Evolutionary conservation across 2,888 invertebrate species (phyloP), one percentile per base, ranked within the genome.

Genomic region (Chrysopilus asiliformis): DNA sequence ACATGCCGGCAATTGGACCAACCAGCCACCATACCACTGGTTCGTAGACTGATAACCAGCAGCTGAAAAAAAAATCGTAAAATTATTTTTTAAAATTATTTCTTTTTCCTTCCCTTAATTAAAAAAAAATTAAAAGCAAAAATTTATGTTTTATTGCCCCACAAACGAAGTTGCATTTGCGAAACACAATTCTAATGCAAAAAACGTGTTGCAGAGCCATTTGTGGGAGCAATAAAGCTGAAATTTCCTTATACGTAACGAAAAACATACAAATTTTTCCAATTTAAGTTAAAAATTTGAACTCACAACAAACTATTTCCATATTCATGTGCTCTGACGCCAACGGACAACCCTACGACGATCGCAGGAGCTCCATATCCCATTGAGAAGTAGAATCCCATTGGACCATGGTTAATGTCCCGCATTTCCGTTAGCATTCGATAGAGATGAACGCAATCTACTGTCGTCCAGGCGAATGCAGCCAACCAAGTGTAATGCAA

Each of bases 21-120:
- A 94, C 87, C 51, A 94, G 73, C 67, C 91, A 86, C 94, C 94
- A 95, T 29, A 94, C 83, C 15, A 93, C 86, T 15, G 84, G 80
- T 58, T 93, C 91, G 57, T 90, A 87, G 27, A 91, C 77, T 7
- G 87, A 86, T 43, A 95, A 71, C 94, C 94, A 95, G 61, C 95
- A 95, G 59, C 93, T 93, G 61, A 30, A 64, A 60, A n/a, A n/a
- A n/a, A n/a, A n/a, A n/a, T n/a, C n/a, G n/a, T n/a, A n/a, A n/a
- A n/a, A n/a, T n/a, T n/a, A n/a, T n/a, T n/a, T n/a, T n/a, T n/a
- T n/a, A n/a, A n/a, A n/a, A n/a, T n/a, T n/a, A n/a, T n/a, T n/a
- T n/a, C n/a, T n/a, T n/a, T n/a, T n/a, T n/a, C n/a, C n/a, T n/a
- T n/a, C n/a, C n/a, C n/a, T n/a, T n/a, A n/a, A n/a, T n/a, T n/a